Percentiles rank a stretch among this genome's conserved stretches.
phyloP scores from a whole-genome alignment of 2,113 vertebrate species.

The Corydoras maculifer region DNA sequence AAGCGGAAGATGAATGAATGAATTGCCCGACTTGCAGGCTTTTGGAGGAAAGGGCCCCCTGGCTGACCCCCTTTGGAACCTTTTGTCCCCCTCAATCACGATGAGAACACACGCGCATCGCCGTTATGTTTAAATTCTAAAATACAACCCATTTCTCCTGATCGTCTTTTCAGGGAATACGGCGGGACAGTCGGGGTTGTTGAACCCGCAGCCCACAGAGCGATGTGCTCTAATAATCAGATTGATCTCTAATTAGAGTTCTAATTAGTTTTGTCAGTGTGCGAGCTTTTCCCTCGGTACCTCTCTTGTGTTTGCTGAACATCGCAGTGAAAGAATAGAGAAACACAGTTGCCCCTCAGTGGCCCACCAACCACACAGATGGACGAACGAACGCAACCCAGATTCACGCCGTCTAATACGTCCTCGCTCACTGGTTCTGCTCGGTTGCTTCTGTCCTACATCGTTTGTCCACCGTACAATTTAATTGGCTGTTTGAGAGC shows the following conservation, averaged over 20 bases:
- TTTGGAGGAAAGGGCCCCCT: too few species aligned
- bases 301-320: conserved; percentile 23
- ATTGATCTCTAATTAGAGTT: conserved; percentile 56
- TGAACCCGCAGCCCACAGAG: conserved; percentile 30
- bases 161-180: background rate
- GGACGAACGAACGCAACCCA: background rate
- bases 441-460: background rate
- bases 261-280: conserved; percentile 37
- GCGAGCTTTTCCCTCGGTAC: conserved; percentile 12
- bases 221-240: conserved; percentile 60
- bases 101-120: too few species aligned
- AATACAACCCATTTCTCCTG: too few species aligned
- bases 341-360: conserved; percentile 31
- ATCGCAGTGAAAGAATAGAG: conserved; percentile 31
- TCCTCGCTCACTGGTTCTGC: background rate
- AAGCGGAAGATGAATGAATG: too few species aligned
- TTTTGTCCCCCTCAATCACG: too few species aligned
- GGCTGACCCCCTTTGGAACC: too few species aligned
- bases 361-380: background rate
- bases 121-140: too few species aligned
- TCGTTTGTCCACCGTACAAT: background rate
- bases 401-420: conserved; percentile 19
- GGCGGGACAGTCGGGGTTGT: conserved; percentile 39
- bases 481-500: too few species aligned
- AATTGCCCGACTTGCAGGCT: too few species aligned